A percentile compares a stretch with the other conserved stretches of the same genome.
Conservation (phyloP, 2,888 invertebrate species). For the Parelbella ahira region DNA sequence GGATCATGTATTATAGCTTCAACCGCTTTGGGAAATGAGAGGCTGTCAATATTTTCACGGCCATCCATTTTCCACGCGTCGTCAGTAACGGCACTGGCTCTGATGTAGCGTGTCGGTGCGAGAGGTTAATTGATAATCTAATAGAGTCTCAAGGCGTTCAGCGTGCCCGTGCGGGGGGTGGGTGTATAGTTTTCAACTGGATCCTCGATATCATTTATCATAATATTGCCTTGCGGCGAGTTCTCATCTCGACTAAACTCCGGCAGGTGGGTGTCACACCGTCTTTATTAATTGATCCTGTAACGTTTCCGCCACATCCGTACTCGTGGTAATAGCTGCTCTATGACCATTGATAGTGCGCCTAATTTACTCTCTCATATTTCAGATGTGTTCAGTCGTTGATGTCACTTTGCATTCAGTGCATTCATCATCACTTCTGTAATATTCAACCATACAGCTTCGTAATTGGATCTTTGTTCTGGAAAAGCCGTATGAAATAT, state of each 20-base stretch:
- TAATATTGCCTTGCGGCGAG: constrained; percentile 60
- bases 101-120: constrained; percentile 23
- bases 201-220: constrained; percentile 61
- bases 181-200: constrained; percentile 46
- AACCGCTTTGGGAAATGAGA: constrained; percentile 25
- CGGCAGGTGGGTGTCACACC: constrained; percentile 60
- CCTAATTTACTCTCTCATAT: constrained; percentile 15
- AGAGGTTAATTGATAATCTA: constrained; percentile 45
- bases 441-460: too few species aligned
- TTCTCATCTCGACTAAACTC: constrained; percentile 47
- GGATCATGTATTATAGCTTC: constrained; percentile 9
- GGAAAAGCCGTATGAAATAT: too few species aligned
- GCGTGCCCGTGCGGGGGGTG: too few species aligned
- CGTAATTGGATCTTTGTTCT: too few species aligned
- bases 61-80: constrained; percentile 24
- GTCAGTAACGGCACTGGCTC: constrained; percentile 30
- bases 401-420: too few species aligned
- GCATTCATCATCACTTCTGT: too few species aligned
- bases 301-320: constrained; percentile 37
- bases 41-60: constrained; percentile 28
- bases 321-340: constrained; percentile 18
- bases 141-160: constrained; percentile 32
- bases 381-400: too few species aligned
- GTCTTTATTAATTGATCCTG: constrained; percentile 61
- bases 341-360: constrained; percentile 18